phyloP scores from a whole-genome alignment of 1,140 invertebrate species.

The Drosophila mojavensis region DNA sequence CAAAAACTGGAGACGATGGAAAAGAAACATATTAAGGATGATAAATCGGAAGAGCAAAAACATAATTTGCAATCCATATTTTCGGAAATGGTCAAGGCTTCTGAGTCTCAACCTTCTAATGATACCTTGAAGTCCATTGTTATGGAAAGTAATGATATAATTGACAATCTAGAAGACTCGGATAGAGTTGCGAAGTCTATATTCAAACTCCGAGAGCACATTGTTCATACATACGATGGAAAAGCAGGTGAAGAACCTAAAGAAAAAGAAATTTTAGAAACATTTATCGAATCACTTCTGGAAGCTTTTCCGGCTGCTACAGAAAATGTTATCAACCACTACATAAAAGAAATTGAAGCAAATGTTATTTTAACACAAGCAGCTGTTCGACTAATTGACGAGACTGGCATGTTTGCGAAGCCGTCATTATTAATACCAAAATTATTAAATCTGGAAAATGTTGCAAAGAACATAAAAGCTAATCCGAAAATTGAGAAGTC shows the following conservation, averaged over 20 bases:
- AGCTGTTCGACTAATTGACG: conserved; percentile 48
- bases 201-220: conserved; percentile 69
- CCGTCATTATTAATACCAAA: conserved; percentile 52
- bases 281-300: conserved; percentile 53
- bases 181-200: conserved; percentile 52
- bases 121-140: conserved; percentile 21
- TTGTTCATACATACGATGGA: conserved; percentile 75
- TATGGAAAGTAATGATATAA: conserved; percentile 35
- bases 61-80: conserved; percentile 17
- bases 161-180: conserved; percentile 34
- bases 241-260: conserved; percentile 26
- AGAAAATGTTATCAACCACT: conserved; percentile 38
- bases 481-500: conserved; percentile 45
- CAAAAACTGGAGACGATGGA: conserved; percentile 17
- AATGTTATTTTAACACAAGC: conserved; percentile 53
- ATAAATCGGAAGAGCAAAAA: background rate
- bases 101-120: conserved; percentile 28
- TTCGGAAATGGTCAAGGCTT: conserved; percentile 1
- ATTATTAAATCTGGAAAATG: conserved; percentile 50
- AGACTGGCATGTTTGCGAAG: conserved; percentile 46
- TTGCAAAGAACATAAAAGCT: conserved; percentile 46
- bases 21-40: conserved; percentile 25
- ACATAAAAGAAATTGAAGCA: conserved; percentile 46
- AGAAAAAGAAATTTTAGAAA: conserved; percentile 36
- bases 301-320: conserved; percentile 41